phyloP scores from a whole-genome alignment of 92 coral and sea anemone genomes.

The Scolanthus callimorphus region DNA sequence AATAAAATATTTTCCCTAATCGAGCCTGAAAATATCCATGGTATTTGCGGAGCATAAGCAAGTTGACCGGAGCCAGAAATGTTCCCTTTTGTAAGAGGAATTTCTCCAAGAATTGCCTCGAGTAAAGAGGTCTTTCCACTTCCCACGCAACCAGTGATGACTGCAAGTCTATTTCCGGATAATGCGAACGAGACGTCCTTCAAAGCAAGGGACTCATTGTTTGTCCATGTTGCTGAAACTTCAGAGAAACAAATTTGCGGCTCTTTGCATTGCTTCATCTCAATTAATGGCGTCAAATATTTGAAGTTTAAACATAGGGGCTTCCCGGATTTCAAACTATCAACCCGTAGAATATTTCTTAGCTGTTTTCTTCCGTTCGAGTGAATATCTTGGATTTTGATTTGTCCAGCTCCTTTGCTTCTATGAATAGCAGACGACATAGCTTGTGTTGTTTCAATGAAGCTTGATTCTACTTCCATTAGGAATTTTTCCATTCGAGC shows the following conservation, averaged over 20 bases:
- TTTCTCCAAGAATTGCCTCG: slow-evolving; percentile 23
- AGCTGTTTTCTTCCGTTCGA: no score
- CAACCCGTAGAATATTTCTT: background rate
- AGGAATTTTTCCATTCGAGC: background rate
- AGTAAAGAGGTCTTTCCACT: slow-evolving; percentile 27
- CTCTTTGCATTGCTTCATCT: background rate
- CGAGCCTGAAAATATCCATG: slow-evolving; percentile 31
- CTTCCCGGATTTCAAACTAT: background rate
- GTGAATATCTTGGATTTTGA: no score
- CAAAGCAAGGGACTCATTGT: background rate
- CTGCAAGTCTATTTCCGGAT: background rate
- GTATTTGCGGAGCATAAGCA: slow-evolving; percentile 16
- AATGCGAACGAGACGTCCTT: background rate
- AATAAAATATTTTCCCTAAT: slow-evolving; percentile 25
- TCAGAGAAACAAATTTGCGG: background rate
- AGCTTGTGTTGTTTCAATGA: no score
- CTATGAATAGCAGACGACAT: no score
- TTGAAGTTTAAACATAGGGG: background rate
- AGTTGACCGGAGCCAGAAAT: slow-evolving; percentile 15
- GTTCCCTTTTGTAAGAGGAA: slow-evolving; percentile 6
- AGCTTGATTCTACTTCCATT: no score
- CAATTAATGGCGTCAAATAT: background rate
- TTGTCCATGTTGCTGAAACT: background rate
- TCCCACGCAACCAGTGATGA: slow-evolving; percentile 25
- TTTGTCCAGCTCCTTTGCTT: no score